These are phyloP conservation scores for Aspidapion aeneum DNA, from an alignment of 2,888 invertebrate genomes.

Conservation along the genomic window DNA sequence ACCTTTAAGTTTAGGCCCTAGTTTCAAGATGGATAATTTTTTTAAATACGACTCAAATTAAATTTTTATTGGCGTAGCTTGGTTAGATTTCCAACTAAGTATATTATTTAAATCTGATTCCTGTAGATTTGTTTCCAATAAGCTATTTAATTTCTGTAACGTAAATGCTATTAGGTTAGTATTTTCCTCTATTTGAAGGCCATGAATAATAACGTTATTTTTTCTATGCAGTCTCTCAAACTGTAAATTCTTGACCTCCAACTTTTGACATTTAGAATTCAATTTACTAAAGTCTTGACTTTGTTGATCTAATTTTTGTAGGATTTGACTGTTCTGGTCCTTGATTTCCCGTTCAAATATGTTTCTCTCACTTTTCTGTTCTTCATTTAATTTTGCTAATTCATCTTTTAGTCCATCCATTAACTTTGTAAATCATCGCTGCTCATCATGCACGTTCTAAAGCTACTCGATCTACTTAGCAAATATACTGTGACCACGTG, in stretches of 20 bases:
- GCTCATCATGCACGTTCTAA: too few relatives aligned
- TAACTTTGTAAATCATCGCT: neutral
- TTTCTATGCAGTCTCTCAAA: too few relatives aligned
- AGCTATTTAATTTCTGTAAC: neutral
- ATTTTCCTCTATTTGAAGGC: neutral
- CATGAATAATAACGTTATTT: neutral
- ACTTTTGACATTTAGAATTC: neutral
- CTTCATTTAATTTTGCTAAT: neutral
- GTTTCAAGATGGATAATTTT: neutral
- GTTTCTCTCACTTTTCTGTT: neutral
- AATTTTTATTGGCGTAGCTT: neutral
- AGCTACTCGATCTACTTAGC: too few relatives aligned
- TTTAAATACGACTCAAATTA: neutral
- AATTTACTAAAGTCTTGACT: neutral
- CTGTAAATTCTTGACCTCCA: neutral
- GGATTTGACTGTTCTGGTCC: neutral
- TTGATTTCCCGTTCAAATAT: neutral
- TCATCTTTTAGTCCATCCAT: neutral
- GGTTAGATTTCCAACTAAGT: neutral
- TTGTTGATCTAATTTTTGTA: neutral
- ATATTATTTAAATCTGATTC: neutral
- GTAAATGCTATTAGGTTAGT: neutral
- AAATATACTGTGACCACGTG: too few relatives aligned
- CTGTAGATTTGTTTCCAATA: neutral
- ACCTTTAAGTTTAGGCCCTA: neutral